Base-by-base conservation (phyloP, 2,888 invertebrate genomes). In the Ametastegia equiseti region DNA sequence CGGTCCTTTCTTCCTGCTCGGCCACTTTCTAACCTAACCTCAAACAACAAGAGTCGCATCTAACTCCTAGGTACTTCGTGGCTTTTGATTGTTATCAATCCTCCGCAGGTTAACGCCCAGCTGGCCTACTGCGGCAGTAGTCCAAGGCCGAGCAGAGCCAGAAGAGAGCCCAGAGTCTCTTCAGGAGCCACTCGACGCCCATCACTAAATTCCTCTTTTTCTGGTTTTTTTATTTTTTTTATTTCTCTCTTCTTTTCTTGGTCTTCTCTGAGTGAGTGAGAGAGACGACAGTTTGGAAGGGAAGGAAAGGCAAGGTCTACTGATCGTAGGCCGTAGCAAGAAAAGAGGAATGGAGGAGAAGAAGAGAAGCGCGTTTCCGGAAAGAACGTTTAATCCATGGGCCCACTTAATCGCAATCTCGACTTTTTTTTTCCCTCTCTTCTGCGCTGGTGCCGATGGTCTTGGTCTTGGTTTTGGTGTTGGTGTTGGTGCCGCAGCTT, bases 401-500 rank as follows among this genome's bases (percentile, higher is more conserved):
- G 39, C 57, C 80, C 73, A 69, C 80, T 81, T 81, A 81, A 81
- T 81, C 81, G 81, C 81, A 65, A 81, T 78, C 78, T 65, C 39
- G 60, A 65, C 75, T 82, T 73, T 54, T 19, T 7, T 54, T 54
- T 23, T 2, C 23, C 54, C 23, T 54, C 23, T 42, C n/a, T 15
- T 27, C 39, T 45, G 47, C 30, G 30, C 30, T n/a, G n/a, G 30
- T 42, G 33, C 47, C 50, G 73, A 63, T 63, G 39, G 39, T 69
- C 36, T 19, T 36, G 69, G n/a, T n/a, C n/a, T n/a, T n/a, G n/a
- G n/a, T n/a, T n/a, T n/a, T n/a, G n/a, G n/a, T 5, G 63, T 23
- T 27, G 27, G 71, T 27, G 71, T 47, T 47, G 54, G 50, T 54
- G 36, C 13, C 45, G 50, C 50, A n/a, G 75, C 54, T 30, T 19